Conservation (phyloP, 2,888 invertebrate species). For the Eumerus sabulonum region DNA sequence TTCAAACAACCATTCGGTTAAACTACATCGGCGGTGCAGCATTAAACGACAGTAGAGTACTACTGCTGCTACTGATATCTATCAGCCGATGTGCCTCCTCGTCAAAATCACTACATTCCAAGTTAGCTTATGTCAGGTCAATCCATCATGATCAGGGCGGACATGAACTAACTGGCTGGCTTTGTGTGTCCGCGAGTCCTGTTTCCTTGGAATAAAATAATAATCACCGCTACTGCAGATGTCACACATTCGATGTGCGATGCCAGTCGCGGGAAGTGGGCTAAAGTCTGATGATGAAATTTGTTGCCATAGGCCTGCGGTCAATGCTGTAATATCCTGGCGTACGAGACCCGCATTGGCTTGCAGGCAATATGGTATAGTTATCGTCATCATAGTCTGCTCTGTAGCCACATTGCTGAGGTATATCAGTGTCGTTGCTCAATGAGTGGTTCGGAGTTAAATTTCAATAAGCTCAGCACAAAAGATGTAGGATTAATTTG, state of each 20-base stretch:
- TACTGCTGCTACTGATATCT: too few relatives aligned
- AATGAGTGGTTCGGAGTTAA: slow-evolving; percentile 35
- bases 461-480: slow-evolving; percentile 53
- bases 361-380: neutral
- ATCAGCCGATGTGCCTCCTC: slow-evolving; percentile 19
- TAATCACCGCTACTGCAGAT: slow-evolving; percentile 42
- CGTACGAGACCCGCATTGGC: slow-evolving; percentile 35
- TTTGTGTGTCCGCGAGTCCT: slow-evolving; percentile 25
- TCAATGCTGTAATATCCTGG: slow-evolving; percentile 38
- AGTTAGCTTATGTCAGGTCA: slow-evolving; percentile 24
- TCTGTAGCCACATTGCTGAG: neutral
- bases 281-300: slow-evolving; percentile 50
- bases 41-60: too few relatives aligned
- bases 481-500: slow-evolving; percentile 58
- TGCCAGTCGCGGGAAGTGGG: neutral
- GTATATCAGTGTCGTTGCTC: slow-evolving; percentile 7
- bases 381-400: too few relatives aligned
- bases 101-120: slow-evolving; percentile 18
- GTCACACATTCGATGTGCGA: slow-evolving; percentile 8
- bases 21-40: slow-evolving; percentile 28
- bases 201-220: slow-evolving; percentile 45
- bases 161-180: neutral
- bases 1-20: slow-evolving; percentile 31
- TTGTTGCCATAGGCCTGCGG: slow-evolving; percentile 55
- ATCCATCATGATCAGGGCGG: slow-evolving; percentile 33